Percentiles rank a stretch among this genome's conserved stretches.
phyloP scores from a whole-genome alignment of 2,888 invertebrate species.

The Cryptops parisi region DNA sequence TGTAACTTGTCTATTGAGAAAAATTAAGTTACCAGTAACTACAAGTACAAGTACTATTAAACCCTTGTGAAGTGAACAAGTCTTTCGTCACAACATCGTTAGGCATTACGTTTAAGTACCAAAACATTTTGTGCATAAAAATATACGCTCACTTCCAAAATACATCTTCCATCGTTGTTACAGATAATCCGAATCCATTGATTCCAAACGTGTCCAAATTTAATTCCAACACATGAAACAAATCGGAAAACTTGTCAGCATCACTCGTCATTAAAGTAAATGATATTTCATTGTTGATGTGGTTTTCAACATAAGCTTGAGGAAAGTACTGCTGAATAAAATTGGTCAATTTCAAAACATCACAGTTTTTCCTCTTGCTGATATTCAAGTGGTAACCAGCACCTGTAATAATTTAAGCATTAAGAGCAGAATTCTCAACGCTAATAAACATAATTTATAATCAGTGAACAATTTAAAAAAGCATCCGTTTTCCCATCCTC shows the following conservation, averaged over 20 bases:
- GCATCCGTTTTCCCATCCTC: too few species aligned
- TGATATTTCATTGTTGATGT: background rate
- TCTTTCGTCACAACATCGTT: too few species aligned
- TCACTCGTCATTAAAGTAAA: slow-evolving; percentile 24
- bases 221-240: slow-evolving; percentile 52
- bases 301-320: background rate
- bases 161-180: slow-evolving; percentile 11
- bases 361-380: slow-evolving; percentile 33
- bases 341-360: background rate
- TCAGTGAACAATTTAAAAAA: too few species aligned
- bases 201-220: slow-evolving; percentile 45
- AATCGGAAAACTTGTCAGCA: slow-evolving; percentile 44
- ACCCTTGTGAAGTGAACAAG: too few species aligned
- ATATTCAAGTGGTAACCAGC: slow-evolving; percentile 65
- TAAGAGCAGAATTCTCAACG: too few species aligned
- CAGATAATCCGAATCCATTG: background rate
- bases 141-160: slow-evolving; percentile 10
- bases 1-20: too few species aligned
- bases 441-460: too few species aligned
- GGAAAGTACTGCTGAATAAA: background rate
- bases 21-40: too few species aligned
- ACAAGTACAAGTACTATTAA: too few species aligned
- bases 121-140: too few species aligned
- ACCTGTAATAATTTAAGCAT: too few species aligned
- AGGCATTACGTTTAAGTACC: too few species aligned